These are phyloP conservation scores for Hydropsyche betteni DNA, from an alignment of 2,888 invertebrate species.

Conservation along the genomic window DNA sequence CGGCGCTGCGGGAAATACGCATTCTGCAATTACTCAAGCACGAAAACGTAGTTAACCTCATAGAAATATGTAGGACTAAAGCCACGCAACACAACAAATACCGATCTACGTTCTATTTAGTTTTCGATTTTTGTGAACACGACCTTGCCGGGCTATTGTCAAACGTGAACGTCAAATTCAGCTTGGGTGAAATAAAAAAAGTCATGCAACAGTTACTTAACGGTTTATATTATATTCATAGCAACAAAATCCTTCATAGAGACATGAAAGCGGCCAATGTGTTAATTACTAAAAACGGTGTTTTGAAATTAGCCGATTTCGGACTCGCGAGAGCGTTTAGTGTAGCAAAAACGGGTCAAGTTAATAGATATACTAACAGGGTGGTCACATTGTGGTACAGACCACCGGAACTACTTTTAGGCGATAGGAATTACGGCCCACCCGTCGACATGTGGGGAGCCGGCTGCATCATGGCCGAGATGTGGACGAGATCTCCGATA, in stretches of 20 bases:
- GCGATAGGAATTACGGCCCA: conserved; percentile 95
- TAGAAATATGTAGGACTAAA: conserved; percentile 96
- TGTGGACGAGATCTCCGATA: conserved; percentile 96
- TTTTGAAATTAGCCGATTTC: conserved; percentile 96
- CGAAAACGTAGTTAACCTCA: conserved; percentile 95
- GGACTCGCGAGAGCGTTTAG: conserved; percentile 96
- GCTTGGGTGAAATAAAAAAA: conserved; percentile 95
- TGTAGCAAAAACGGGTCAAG: conserved; percentile 83
- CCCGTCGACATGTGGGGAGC: conserved; percentile 98
- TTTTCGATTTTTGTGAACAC: conserved; percentile 99
- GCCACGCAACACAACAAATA: conserved; percentile 80
- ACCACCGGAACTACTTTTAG: conserved; percentile 67
- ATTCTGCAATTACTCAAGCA: conserved; percentile 94
- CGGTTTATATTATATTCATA: conserved; percentile 94
- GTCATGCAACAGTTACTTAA: conserved; percentile 87
- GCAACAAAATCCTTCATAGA: conserved; percentile 91
- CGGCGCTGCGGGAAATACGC: conserved; percentile 95
- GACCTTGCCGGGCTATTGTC: conserved; percentile 96
- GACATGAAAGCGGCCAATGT: conserved; percentile 99
- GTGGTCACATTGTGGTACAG: conserved; percentile 97
- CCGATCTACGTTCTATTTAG: conserved; percentile 90
- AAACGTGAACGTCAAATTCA: conserved; percentile 95
- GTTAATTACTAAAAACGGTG: conserved; percentile 93
- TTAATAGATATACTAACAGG: conserved; percentile 94
- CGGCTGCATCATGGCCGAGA: conserved; percentile 99